Evolutionary conservation across 2,888 invertebrate genomes (phyloP), one percentile per base, ranked within the genome.

Genomic region (Slavum lentiscoides): DNA sequence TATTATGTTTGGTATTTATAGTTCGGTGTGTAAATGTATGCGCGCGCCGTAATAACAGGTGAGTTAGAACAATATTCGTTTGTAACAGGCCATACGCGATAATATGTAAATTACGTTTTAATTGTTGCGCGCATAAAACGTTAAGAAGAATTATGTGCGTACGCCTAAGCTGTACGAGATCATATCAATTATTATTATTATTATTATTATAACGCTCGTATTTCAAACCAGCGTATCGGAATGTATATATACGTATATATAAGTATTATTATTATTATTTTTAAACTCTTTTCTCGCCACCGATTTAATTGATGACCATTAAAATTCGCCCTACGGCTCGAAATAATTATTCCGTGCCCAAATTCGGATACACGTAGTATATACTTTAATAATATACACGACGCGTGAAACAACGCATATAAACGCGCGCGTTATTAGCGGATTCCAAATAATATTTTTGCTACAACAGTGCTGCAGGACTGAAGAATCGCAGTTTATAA

Each of bases 91-190:
- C n/a, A n/a, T 58, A 39, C 7, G 13, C 7, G 23, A 61, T 53
- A 61, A 21, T 76, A 76, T 70, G 69, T 69, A 77, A 77, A 77
- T 77, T 77, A 69, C 62, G 30, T 69, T 77, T 77, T 77, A 69
- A 69, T 76, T 69, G 37, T 76, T 69, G 76, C 19, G 4, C 13
- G 15, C 7, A 19, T 55, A 11, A 64, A 64, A 55, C 62, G n/a
- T 68, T 21, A 59, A 58, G 69, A 61, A 69, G 23, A 59, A 61
- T 61, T 61, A 76, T 69, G n/a, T 30, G 53, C 49, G n/a, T 30
- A 30, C n/a, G 53, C 49, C 43, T 15, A n/a, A 30, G 61, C 61
- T 53, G 39, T 4, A 69, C 13, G 62, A 76, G 76, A 77, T 77
- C 62, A 53, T 77, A 77, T 77, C 77, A 62, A 53, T 39, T 53